These are phyloP conservation scores for Nipponacmea schrenckii DNA, from an alignment of 2,888 invertebrate genomes.

Conservation along the genomic window DNA sequence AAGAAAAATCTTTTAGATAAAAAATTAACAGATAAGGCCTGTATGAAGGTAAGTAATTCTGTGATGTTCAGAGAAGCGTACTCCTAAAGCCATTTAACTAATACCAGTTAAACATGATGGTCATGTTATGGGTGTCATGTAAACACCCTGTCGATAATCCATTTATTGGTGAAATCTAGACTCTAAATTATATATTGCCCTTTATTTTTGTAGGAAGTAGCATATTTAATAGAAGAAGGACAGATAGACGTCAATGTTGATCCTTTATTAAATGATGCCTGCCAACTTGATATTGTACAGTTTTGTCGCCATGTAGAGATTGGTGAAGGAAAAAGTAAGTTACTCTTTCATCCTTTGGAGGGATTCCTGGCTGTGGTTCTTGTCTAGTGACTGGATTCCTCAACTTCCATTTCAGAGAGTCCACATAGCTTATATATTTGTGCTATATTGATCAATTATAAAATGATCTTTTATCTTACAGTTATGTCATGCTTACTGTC, in stretches of 20 bases:
- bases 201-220: conserved; percentile 78
- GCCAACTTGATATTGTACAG: conserved; percentile 78
- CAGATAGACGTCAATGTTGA: conserved; percentile 96
- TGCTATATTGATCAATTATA: too few relatives aligned
- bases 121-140: too few relatives aligned
- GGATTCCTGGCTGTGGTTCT: too few relatives aligned
- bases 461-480: conserved; percentile 39
- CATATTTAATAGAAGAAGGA: conserved; percentile 83
- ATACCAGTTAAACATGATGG: too few relatives aligned
- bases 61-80: too few relatives aligned
- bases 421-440: too few relatives aligned
- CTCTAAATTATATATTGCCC: background rate
- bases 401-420: too few relatives aligned
- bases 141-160: too few relatives aligned
- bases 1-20: conserved; percentile 70
- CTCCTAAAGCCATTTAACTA: too few relatives aligned
- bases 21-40: conserved; percentile 20
- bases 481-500: conserved; percentile 68
- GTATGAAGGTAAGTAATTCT: conserved; percentile 23
- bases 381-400: too few relatives aligned
- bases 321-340: conserved; percentile 84
- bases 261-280: conserved; percentile 88
- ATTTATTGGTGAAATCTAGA: too few relatives aligned
- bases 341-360: too few relatives aligned
- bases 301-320: conserved; percentile 75